Evolutionary conservation across 2,888 invertebrate species (phyloP), one percentile per base, ranked within the genome.

Genomic region (Lasioglossum malachurum): DNA sequence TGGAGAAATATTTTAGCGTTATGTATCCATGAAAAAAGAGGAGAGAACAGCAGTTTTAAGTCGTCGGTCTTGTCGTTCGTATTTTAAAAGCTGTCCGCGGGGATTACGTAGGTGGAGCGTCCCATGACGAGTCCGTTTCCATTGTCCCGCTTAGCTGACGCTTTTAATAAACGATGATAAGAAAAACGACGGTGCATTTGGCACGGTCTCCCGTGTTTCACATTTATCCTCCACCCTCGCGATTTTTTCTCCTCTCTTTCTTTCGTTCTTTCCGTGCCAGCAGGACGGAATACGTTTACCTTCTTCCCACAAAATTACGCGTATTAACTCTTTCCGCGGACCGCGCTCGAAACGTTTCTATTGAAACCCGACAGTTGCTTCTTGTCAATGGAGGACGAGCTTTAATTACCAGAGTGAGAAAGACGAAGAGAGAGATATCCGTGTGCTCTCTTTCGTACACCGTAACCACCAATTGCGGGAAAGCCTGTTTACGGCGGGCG

Each of bases 121-220:
- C 85, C 83, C 78, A 41, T 77, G 86, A 88, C 83, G 79, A 81
- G 83, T 83, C 72, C 81, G 53, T 83, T 86, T 53, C 49, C 85
- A 74, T 86, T 87, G 88, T 89, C 78, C 78, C 79, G 78, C 87
- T 82, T 87, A 80, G 84, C 87, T 77, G 80, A 72, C 72, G 74
- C 81, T 82, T 87, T 88, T 82, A 88, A 88, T 87, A 88, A 87
- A 84, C 69, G 87, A 84, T 31, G 82, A 83, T 67, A 78, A 87
- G 78, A 71, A 78, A 80, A 78, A 80, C 69, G 75, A 44, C 60
- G 44, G 60, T 53, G 41, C 77, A n/a, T 83, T 81, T 74, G 71
- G 57, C 77, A 67, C 35, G 75, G 53, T n/a, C 78, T 72, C 38
- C 64, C 75, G 73, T 86, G 64, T 64, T 64, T 87, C 75, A 12